A percentile compares a stretch with the other conserved stretches of the same genome.
Evolutionary conservation across 1,140 invertebrate species (phyloP).

Genomic region (Agrilus planipennis): DNA sequence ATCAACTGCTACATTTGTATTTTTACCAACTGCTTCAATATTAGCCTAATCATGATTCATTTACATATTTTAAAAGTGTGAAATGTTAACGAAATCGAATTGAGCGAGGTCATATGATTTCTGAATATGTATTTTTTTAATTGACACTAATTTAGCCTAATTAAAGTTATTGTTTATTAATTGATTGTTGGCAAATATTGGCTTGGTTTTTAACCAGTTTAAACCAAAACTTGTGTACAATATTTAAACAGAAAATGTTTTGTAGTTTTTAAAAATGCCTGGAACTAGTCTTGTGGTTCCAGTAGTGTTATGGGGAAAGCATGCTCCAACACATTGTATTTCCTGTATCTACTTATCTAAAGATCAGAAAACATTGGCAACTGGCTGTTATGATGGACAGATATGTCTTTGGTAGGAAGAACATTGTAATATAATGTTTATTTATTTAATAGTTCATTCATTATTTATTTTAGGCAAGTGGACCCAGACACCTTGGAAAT

Average conservation of each 20-base stretch:
- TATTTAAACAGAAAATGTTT: constrained; percentile 1
- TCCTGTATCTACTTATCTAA: constrained; percentile 85
- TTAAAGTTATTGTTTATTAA: constrained; percentile 9
- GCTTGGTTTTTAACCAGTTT: constrained; percentile 46
- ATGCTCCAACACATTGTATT: constrained; percentile 92
- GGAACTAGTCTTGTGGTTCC: constrained; percentile 89
- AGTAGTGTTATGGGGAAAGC: constrained; percentile 92
- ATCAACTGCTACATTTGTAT: too few relatives aligned
- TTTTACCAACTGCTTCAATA: too few relatives aligned
- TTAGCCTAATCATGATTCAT: too few relatives aligned
- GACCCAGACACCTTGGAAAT: constrained; percentile 76
- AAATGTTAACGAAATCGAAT: too few relatives aligned
- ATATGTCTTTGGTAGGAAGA: constrained; percentile 79
- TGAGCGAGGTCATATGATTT: too few relatives aligned
- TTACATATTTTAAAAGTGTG: too few relatives aligned
- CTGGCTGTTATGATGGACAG: constrained; percentile 96
- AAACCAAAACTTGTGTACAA: constrained; percentile 79
- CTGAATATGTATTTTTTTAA: too few relatives aligned
- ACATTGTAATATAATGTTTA: constrained; percentile 1
- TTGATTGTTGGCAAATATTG: constrained; percentile 1
- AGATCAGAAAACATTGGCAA: constrained; percentile 86
- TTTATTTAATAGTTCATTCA: constrained; percentile 4
- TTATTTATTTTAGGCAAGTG: constrained; percentile 45
- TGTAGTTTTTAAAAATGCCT: constrained; percentile 48
- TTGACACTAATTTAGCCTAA: constrained; percentile 22